phyloP scores from a whole-genome alignment of 2,888 invertebrate genomes.

The Camptogramma bilineatum region DNA sequence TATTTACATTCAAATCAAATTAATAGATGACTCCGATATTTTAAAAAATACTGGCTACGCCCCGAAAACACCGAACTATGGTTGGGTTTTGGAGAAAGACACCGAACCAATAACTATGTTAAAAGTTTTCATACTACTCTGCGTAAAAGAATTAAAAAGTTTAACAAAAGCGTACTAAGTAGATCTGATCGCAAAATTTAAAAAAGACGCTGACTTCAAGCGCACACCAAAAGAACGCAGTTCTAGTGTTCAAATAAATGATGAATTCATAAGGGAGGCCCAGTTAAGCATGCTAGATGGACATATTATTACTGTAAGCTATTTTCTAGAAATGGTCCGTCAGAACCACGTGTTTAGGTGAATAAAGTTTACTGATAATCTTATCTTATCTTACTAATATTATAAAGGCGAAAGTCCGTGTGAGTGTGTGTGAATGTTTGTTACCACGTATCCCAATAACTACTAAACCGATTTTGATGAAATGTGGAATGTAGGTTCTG shows the following conservation, averaged over 20 bases:
- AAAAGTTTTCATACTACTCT: background rate
- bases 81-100: background rate
- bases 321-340: background rate
- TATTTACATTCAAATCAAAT: too few relatives aligned
- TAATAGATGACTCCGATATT: too few relatives aligned
- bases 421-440: too few relatives aligned
- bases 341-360: too few relatives aligned
- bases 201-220: background rate
- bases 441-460: too few relatives aligned
- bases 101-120: background rate
- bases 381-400: too few relatives aligned
- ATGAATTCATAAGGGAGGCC: background rate
- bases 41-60: background rate
- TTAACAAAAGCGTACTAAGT: background rate
- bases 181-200: background rate
- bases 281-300: background rate
- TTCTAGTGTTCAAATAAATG: background rate
- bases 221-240: background rate
- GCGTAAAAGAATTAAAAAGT: background rate
- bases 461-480: too few relatives aligned
- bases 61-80: background rate
- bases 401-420: too few relatives aligned
- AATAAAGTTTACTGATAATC: background rate
- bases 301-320: background rate
- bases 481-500: too few relatives aligned